Evolutionary conservation across 1,140 invertebrate genomes (phyloP).

Genomic region (Drosophila parabipectinata): DNA sequence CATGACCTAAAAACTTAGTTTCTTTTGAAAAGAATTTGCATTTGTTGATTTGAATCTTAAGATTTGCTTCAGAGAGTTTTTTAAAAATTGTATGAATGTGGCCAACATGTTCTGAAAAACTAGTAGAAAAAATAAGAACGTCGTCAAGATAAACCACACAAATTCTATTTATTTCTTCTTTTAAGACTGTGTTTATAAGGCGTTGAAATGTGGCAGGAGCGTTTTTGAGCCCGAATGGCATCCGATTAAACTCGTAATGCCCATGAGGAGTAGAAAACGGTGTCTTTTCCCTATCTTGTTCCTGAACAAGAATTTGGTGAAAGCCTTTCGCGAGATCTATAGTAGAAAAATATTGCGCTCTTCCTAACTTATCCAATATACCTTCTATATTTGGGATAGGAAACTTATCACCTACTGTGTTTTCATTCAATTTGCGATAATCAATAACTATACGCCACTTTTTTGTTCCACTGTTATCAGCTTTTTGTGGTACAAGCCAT

Average conservation of each 20-base stretch:
- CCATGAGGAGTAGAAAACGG: constrained; percentile 32
- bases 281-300: constrained; percentile 37
- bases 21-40: no score
- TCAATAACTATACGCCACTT: constrained; percentile 8
- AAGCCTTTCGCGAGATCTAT: constrained; percentile 82
- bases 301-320: constrained; percentile 61
- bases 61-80: no score
- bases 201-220: constrained; percentile 66
- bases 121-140: no score
- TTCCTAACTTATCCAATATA: constrained; percentile 2
- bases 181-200: constrained; percentile 1
- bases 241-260: constrained; percentile 17
- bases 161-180: neutral
- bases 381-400: constrained; percentile 48
- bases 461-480: constrained; percentile 17
- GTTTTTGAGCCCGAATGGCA: constrained; percentile 30
- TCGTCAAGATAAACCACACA: no score
- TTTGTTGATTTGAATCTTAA: no score
- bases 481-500: constrained; percentile 25
- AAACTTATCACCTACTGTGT: constrained; percentile 8
- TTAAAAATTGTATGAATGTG: no score
- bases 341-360: constrained; percentile 36
- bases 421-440: constrained; percentile 4
- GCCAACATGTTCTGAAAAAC: no score
- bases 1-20: no score